These are phyloP conservation scores for Halocynthia aurantium DNA, from an alignment of 23 tunicate species.

Conservation along the genomic window DNA sequence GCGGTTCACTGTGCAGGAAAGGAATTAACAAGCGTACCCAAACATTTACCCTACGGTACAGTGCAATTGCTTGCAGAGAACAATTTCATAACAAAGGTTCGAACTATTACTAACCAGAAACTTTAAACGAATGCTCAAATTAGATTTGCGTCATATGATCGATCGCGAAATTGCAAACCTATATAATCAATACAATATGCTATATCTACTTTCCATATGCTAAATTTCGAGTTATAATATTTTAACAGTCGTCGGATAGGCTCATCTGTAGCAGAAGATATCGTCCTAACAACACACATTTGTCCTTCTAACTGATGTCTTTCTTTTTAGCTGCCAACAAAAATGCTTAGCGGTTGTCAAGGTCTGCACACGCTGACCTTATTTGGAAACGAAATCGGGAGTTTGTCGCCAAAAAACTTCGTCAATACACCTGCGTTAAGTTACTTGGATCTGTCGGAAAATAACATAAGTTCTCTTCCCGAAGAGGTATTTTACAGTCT, in stretches of 20 bases:
- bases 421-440: constrained; percentile 7
- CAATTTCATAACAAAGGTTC: constrained; percentile 36
- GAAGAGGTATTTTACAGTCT: not conserved
- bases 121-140: not conserved
- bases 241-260: too few species aligned
- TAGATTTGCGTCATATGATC: too few species aligned
- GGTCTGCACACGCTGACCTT: constrained; percentile 5
- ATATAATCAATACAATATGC: too few species aligned
- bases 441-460: constrained; percentile 13
- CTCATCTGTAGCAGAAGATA: too few species aligned
- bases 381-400: constrained; percentile 1
- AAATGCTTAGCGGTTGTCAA: not conserved
- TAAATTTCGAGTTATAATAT: too few species aligned
- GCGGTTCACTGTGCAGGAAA: constrained; percentile 19
- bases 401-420: constrained; percentile 4
- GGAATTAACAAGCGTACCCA: constrained; percentile 10
- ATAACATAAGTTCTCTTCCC: not conserved
- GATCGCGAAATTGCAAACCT: too few species aligned
- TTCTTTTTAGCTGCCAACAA: constrained; percentile 2
- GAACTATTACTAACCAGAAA: not conserved
- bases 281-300: not conserved
- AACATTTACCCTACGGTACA: not conserved
- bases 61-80: constrained; percentile 18
- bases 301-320: not conserved
- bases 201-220: too few species aligned